Percentiles rank a stretch among this genome's conserved stretches.
phyloP scores from a whole-genome alignment of 1,140 invertebrate genomes.

The Microplitis demolitor region DNA sequence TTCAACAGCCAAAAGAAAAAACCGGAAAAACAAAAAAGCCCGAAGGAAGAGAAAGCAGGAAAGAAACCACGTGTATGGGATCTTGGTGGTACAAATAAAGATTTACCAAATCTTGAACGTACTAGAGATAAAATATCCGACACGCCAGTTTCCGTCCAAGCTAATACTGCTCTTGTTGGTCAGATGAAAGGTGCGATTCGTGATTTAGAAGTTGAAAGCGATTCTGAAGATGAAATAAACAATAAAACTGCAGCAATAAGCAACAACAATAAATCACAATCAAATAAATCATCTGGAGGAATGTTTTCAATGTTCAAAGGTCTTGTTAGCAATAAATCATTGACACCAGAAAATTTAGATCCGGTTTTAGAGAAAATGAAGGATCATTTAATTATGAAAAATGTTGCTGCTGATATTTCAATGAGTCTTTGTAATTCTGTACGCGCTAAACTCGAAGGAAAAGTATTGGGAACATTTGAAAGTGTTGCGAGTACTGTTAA shows the following conservation, averaged over 20 bases:
- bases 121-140: constrained; percentile 79
- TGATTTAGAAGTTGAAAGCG: constrained; percentile 66
- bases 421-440: constrained; percentile 95
- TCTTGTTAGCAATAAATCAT: constrained; percentile 84
- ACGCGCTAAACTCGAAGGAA: constrained; percentile 89
- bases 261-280: constrained; percentile 42
- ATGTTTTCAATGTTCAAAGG: constrained; percentile 85
- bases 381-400: constrained; percentile 96
- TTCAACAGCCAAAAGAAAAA: constrained; percentile 68
- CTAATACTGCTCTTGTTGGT: constrained; percentile 75
- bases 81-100: constrained; percentile 77
- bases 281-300: constrained; percentile 63
- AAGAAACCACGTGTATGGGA: constrained; percentile 94
- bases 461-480: constrained; percentile 92
- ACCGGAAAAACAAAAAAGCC: constrained; percentile 61
- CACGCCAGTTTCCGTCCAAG: constrained; percentile 63
- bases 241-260: constrained; percentile 34
- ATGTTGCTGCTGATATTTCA: constrained; percentile 96
- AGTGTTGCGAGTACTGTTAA: constrained; percentile 86
- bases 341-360: constrained; percentile 75
- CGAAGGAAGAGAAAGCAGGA: constrained; percentile 73
- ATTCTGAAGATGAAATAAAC: constrained; percentile 52
- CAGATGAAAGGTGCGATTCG: constrained; percentile 80
- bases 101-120: constrained; percentile 81
- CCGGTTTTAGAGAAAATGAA: constrained; percentile 93